Percentiles rank a stretch among this genome's conserved stretches.
Evolutionary conservation across 2,113 vertebrate genomes (phyloP).

Genomic region (Alligator mississippiensis): DNA sequence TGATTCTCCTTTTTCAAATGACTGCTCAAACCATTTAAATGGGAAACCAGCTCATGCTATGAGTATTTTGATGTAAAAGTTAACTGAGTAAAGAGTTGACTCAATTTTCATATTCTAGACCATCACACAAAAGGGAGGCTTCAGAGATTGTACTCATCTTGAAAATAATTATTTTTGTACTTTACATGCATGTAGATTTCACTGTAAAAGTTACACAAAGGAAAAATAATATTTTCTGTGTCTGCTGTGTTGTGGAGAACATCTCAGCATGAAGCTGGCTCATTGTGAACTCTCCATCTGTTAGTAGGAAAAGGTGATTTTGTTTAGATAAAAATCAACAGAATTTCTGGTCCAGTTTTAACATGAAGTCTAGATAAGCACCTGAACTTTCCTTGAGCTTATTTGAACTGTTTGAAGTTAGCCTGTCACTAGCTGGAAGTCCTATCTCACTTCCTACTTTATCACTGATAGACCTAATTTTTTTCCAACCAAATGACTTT

Average conservation of each 20-base stretch:
- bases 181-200: not conserved
- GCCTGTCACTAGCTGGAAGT: not conserved
- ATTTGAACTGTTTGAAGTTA: not conserved
- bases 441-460: not conserved
- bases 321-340: not conserved
- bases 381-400: not conserved
- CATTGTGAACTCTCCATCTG: not conserved
- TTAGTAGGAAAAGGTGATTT: fast-evolving
- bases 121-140: not conserved
- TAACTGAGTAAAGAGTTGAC: not conserved
- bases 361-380: not conserved
- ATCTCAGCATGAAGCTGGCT: not conserved
- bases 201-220: not conserved
- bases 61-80: not conserved
- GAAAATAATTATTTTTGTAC: not conserved
- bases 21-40: not conserved
- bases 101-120: not conserved
- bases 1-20: not conserved
- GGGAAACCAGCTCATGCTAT: not conserved
- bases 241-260: fast-evolving
- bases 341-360: not conserved
- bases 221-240: not conserved
- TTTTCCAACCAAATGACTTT: not conserved
- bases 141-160: not conserved
- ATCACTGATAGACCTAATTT: not conserved